These are phyloP conservation scores for Grantiella picta DNA, from an alignment of 2,113 vertebrate genomes.

Conservation along the genomic window DNA sequence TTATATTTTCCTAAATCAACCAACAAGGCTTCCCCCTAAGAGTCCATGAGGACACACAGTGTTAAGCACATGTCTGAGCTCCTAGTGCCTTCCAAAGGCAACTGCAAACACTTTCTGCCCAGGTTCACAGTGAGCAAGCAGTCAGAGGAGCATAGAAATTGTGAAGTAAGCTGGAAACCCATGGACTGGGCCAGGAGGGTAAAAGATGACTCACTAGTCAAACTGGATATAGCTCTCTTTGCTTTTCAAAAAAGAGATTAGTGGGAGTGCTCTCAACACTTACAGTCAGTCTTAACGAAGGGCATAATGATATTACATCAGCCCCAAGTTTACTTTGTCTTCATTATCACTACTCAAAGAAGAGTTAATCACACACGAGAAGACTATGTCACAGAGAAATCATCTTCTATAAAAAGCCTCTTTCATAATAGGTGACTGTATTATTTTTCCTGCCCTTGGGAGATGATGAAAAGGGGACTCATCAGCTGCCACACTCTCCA, in stretches of 20 bases:
- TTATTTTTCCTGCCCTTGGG: neutral
- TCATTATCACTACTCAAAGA: neutral
- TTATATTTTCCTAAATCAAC: neutral
- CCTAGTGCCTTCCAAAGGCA: neutral
- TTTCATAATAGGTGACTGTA: neutral
- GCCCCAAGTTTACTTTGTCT: neutral
- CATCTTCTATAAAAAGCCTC: neutral
- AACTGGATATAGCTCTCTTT: neutral
- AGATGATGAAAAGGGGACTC: neutral
- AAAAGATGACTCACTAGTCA: neutral
- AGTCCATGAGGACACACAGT: neutral
- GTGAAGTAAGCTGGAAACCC: neutral
- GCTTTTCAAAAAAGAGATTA: neutral
- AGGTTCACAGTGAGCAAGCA: fast-evolving
- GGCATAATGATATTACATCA: neutral
- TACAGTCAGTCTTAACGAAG: neutral
- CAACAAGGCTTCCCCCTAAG: neutral
- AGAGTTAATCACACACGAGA: neutral
- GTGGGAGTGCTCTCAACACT: neutral
- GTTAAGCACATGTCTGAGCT: neutral
- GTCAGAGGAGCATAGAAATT: neutral
- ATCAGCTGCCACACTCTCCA: neutral
- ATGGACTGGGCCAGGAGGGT: neutral
- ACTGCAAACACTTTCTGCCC: neutral
- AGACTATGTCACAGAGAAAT: neutral